phyloP scores from a whole-genome alignment of 2,888 invertebrate genomes.

The Anoplius nigerrimus region DNA sequence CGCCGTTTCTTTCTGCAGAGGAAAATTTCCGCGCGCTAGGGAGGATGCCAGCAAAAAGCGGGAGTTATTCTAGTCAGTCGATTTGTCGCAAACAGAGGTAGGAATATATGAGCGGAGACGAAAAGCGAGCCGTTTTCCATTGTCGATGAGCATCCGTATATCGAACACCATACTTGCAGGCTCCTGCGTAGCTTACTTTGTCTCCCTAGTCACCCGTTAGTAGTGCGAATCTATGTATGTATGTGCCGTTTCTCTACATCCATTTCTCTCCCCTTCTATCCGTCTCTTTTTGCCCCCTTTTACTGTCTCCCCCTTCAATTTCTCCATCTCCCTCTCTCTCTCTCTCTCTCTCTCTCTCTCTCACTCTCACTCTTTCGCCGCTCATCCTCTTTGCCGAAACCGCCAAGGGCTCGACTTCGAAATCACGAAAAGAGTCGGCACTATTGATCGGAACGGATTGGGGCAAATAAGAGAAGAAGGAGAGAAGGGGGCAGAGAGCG shows the following conservation, averaged over 20 bases:
- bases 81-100: slow-evolving; percentile 19
- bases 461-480: slow-evolving; percentile 30
- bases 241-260: too few relatives aligned
- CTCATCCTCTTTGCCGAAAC: too few relatives aligned
- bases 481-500: neutral
- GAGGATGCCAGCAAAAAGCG: slow-evolving; percentile 8
- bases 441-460: slow-evolving; percentile 32
- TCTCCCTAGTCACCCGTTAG: too few relatives aligned
- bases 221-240: too few relatives aligned
- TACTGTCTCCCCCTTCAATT: too few relatives aligned
- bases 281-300: too few relatives aligned
- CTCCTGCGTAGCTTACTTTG: too few relatives aligned
- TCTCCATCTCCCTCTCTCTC: too few relatives aligned
- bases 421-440: slow-evolving; percentile 28
- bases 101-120: slow-evolving; percentile 10
- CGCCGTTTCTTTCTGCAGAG: neutral
- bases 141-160: too few relatives aligned
- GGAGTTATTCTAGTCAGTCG: slow-evolving; percentile 1
- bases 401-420: slow-evolving; percentile 12
- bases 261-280: too few relatives aligned
- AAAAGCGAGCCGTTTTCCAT: neutral
- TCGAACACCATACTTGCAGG: too few relatives aligned
- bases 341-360: too few relatives aligned
- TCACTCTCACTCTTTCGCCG: neutral
- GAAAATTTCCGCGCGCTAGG: neutral